A percentile compares a stretch with the other conserved stretches of the same genome.
Evolutionary conservation across 2,113 vertebrate genomes (phyloP).

Genomic region (Numenius arquata): DNA sequence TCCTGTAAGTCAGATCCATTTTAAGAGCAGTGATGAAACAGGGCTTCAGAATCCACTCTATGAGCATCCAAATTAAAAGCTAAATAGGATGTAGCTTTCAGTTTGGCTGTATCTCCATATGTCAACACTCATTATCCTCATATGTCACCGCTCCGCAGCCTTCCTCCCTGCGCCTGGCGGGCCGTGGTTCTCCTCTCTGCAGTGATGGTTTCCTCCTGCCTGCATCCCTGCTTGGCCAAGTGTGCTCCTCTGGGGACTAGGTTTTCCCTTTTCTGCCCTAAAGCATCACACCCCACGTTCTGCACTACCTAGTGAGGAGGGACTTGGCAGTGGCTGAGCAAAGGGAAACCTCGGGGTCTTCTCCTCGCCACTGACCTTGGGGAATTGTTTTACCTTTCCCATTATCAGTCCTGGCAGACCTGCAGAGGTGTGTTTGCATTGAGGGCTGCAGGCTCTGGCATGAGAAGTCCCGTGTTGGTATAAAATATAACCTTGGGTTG

Average conservation of each 20-base stretch:
- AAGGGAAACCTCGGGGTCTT: neutral
- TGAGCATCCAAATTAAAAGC: conserved; percentile 81
- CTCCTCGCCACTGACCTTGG: accelerated
- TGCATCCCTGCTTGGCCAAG: accelerated
- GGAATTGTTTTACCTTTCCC: neutral
- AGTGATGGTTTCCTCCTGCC: neutral
- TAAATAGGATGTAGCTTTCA: conserved; percentile 81
- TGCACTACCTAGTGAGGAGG: neutral
- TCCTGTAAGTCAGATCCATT: conserved; percentile 78
- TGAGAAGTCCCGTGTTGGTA: accelerated
- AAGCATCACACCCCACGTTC: neutral
- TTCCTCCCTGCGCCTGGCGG: neutral
- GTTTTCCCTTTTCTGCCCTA: neutral
- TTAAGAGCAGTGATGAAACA: conserved; percentile 58
- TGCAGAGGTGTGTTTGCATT: neutral
- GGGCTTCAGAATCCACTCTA: conserved; percentile 69
- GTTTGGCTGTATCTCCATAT: conserved; percentile 72
- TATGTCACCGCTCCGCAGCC: neutral
- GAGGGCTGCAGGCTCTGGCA: neutral
- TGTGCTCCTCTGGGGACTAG: neutral
- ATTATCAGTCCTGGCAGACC: neutral
- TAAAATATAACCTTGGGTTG: neutral
- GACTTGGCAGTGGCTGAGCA: accelerated
- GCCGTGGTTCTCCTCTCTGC: neutral
- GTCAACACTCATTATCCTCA: conserved; percentile 74